Base-by-base conservation (phyloP, 92 coral and sea anemone species). In the Pocillopora meandrina region DNA sequence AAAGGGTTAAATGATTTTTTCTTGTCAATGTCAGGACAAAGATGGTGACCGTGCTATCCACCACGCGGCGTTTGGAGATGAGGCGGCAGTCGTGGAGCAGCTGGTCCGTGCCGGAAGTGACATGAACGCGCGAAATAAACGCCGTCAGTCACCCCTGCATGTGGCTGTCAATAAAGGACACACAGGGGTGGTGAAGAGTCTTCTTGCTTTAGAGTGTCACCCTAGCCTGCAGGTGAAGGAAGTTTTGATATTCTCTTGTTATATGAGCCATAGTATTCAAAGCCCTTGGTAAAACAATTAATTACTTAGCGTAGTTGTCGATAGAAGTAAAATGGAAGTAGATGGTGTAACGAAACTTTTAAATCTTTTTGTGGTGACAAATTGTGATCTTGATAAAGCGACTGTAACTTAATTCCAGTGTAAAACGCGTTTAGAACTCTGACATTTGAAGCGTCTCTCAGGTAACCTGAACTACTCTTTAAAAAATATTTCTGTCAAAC, bases 1-100 rank as follows among this genome's bases (percentile, higher is more conserved):
- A 26, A 26, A 26, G 31, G 31, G 31, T 26, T 26, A 26, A 67
- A 10, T 60, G 34, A 16, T 20, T 10, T 61, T 61, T 59, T 0
- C 42, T 23, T 23, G 49, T 23, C 2, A 33, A 62, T 10, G 62
- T 64, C 34, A 96, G 98, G 99, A 96, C 87, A 96, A 96, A 86
- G 99, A 96, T 72, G 99, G 99, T 20, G 99, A 96, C 74, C 93
- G 99, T 56, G 99, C 98, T 11, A 89, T 96, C 63, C 99, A 96
- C 73, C 98, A 96, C 62, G 98, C 99, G 1, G 96, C 99, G 1
- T 94, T 94, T 75, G 99, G 99, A 31, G 99, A 96, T 64, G 98
- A 96, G 86, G 68, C 86, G 17, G 89, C 65, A 2, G 95, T 96
- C 31, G 94, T 96, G 1, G 95, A 92, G 52, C 98, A 92, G 88